Base-by-base conservation (phyloP, 2,888 invertebrate genomes). In the Melitaea athalia region DNA sequence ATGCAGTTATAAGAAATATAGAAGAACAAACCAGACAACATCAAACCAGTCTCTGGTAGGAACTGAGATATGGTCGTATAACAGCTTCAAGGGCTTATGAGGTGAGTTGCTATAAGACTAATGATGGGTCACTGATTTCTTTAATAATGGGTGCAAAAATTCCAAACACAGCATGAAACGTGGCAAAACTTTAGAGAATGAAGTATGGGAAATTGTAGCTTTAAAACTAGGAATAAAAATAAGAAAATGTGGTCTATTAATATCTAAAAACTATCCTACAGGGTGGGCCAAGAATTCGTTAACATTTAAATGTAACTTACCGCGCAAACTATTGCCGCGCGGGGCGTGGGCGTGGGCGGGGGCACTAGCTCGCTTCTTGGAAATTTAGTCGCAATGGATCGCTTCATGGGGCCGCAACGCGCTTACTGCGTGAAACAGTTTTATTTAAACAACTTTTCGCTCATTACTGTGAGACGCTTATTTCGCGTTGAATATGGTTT, bases 51-150 rank as follows among this genome's bases (percentile, higher is more conserved):
- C 71, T 79, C 55, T 82, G 81, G 81, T 66, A 73, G 65, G 78
- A 82, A 72, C 64, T 80, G 12, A 72, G 82, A 60, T 82, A 81
- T 75, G 80, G 78, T 59, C 63, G 80, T 14, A 45, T 45, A 45
- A 45, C 45, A 45, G 45, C 45, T 45, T 45, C 45, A 14, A 45
- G 14, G 14, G 45, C 45, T 45, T 45, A 45, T 45, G 45, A 45
- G 14, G 45, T 45, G 45, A 45, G 45, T 45, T 11, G 45, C 11
- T 45, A 11, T 14, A 11, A 45, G 45, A 45, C 45, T 14, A 14
- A 45, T 45, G 14, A 45, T 45, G 45, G 45, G 14, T 14, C 45
- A 14, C 45, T 4, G 0, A 45, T 45, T 45, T 45, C 45, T 45
- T 14, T 11, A 14, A 45, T 45, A 4, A 45, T 45, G 45, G 45